Percentiles rank a stretch among this genome's conserved stretches.
Evolutionary conservation across 23 tunicate species (phyloP).

Genomic region (Corella eumyota): DNA sequence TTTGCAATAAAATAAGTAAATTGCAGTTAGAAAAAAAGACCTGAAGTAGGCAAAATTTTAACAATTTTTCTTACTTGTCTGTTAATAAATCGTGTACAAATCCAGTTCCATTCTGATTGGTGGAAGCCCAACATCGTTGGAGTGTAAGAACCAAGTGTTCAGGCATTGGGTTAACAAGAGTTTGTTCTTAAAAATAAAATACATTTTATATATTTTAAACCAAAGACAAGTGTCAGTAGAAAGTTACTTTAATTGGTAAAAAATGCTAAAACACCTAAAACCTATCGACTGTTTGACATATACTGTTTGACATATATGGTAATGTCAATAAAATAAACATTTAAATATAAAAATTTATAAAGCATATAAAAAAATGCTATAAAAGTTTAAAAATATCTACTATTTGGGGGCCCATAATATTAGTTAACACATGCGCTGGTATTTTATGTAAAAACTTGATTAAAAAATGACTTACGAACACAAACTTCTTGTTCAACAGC

Average conservation of each 20-base stretch:
- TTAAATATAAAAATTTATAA: not conserved
- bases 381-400: too few species aligned
- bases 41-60: not conserved
- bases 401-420: too few species aligned
- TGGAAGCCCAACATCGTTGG: constrained; percentile 62
- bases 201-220: not conserved
- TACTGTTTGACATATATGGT: too few species aligned
- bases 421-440: too few species aligned
- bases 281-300: too few species aligned
- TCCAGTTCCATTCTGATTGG: constrained; percentile 38
- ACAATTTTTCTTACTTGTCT: constrained; percentile 23
- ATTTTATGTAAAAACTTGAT: too few species aligned
- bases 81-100: constrained; percentile 16
- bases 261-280: too few species aligned
- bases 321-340: too few species aligned
- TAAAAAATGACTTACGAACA: constrained; percentile 34
- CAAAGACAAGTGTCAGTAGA: too few species aligned
- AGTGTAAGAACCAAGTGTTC: constrained; percentile 42
- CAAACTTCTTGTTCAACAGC: constrained; percentile 62
- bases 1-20: too few species aligned
- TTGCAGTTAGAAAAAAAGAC: constrained; percentile 7
- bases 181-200: constrained; percentile 18
- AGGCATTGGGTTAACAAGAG: constrained; percentile 44
- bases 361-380: too few species aligned
- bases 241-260: too few species aligned